Evolutionary conservation across 2,797 vertebrate species (phyloP).

Genomic region (Myioborus melanocephalus): DNA sequence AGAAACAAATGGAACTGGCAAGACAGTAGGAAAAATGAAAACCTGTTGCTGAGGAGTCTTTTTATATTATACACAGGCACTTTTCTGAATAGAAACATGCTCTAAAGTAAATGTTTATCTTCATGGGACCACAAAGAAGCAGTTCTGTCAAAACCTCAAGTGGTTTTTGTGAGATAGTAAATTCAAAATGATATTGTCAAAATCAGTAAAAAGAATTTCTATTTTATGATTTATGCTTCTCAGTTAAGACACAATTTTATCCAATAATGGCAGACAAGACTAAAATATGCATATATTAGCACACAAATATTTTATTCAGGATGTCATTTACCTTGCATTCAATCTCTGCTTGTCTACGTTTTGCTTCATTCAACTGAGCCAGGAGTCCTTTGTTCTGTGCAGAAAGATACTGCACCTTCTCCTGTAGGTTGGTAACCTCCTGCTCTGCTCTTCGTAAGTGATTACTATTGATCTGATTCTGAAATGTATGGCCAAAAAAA

Average conservation of each 20-base stretch:
- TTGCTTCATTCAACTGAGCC: slow-evolving; percentile 86
- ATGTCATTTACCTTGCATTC: slow-evolving; percentile 89
- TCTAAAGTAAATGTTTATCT: background rate
- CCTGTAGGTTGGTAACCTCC: slow-evolving; percentile 80
- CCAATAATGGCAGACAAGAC: background rate
- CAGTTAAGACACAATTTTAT: background rate
- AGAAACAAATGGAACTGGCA: background rate
- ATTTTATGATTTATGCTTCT: background rate
- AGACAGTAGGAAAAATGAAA: background rate
- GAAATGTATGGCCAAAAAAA: slow-evolving; percentile 46
- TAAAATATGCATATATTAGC: background rate
- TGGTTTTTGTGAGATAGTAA: background rate
- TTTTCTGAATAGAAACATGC: background rate
- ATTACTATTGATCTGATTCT: slow-evolving; percentile 96
- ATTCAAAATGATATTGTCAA: background rate
- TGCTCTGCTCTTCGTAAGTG: slow-evolving; percentile 91
- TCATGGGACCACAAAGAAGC: background rate
- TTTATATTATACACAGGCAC: background rate
- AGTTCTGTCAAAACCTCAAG: background rate
- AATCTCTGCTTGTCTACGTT: slow-evolving; percentile 91
- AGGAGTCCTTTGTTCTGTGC: slow-evolving; percentile 88
- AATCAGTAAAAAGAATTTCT: background rate
- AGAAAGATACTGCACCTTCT: slow-evolving; percentile 84
- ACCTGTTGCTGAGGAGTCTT: background rate
- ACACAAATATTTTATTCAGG: background rate